phyloP scores from a whole-genome alignment of 2,113 vertebrate species.

The Aptenodytes patagonicus region DNA sequence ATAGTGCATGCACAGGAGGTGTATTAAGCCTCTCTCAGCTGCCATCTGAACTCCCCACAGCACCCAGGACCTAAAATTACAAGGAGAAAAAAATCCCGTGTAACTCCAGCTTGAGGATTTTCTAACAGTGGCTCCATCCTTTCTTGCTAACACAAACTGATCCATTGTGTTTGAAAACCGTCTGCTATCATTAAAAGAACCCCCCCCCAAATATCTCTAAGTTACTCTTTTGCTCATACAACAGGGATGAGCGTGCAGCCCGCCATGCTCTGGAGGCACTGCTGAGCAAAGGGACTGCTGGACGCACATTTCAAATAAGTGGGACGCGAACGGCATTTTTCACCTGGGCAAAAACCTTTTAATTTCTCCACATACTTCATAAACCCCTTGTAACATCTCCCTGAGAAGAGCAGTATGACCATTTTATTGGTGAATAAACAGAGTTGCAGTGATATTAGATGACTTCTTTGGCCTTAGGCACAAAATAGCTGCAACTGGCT shows the following conservation, averaged over 20 bases:
- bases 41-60: neutral
- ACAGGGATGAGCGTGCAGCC: neutral
- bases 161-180: neutral
- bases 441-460: accelerated
- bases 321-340: accelerated
- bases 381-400: neutral
- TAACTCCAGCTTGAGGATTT: neutral
- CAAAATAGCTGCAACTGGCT: neutral
- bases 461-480: neutral
- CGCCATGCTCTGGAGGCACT: accelerated
- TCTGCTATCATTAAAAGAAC: neutral
- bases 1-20: neutral
- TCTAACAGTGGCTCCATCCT: neutral
- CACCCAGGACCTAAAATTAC: neutral
- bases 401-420: neutral
- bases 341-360: neutral
- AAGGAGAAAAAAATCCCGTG: neutral
- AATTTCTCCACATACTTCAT: neutral
- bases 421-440: neutral
- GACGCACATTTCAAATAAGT: too few relatives aligned
- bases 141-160: neutral
- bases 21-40: neutral
- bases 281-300: neutral
- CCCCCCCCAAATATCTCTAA: neutral
- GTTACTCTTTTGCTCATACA: neutral